Evolutionary conservation across 2,797 vertebrate species (phyloP).

Genomic region (Natrix natrix): DNA sequence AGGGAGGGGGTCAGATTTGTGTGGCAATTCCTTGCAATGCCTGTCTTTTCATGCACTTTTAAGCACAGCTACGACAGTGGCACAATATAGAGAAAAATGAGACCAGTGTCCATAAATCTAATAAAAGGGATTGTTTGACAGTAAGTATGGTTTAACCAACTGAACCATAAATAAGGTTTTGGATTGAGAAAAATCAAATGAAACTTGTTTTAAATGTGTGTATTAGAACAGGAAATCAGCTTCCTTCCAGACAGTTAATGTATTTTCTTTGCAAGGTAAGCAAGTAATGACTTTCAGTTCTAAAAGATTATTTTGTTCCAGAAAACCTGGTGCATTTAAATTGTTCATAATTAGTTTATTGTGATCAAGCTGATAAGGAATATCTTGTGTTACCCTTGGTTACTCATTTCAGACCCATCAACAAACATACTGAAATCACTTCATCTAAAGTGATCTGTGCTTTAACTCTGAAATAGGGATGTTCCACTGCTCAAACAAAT

Average conservation of each 20-base stretch:
- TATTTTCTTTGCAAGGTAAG: background rate
- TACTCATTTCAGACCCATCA: background rate
- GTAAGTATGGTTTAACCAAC: rapidly evolving
- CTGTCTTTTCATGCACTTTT: background rate
- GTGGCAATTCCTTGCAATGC: no score
- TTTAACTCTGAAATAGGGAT: slow-evolving; percentile 35
- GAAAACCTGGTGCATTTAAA: background rate
- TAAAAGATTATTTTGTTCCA: background rate
- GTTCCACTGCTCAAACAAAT: slow-evolving; percentile 18
- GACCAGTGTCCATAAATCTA: background rate
- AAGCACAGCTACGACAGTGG: background rate
- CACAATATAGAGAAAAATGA: background rate
- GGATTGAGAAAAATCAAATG: slow-evolving; percentile 19
- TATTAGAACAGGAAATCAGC: slow-evolving; percentile 7
- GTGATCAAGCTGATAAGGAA: background rate
- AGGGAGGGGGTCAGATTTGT: background rate
- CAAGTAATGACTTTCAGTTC: background rate
- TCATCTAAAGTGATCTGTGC: background rate
- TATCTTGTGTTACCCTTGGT: background rate
- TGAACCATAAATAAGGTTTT: background rate
- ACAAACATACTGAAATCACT: background rate
- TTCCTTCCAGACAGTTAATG: no score
- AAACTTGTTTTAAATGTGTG: background rate
- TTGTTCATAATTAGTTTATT: background rate
- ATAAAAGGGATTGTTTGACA: background rate